phyloP scores from a whole-genome alignment of 1,140 invertebrate species.

The Drosophila grimshawi region DNA sequence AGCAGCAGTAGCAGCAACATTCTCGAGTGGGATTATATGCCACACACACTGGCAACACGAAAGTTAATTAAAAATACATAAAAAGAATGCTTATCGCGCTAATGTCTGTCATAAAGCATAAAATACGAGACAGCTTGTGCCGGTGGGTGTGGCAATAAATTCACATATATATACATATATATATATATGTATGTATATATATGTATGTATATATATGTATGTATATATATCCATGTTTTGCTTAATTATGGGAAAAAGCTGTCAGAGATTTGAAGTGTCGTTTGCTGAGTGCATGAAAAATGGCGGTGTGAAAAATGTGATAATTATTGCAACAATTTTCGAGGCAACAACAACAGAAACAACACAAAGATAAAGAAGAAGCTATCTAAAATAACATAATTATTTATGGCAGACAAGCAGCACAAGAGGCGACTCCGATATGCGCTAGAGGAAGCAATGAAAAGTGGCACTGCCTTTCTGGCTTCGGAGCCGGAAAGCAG shows the following conservation, averaged over 20 bases:
- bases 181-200: no score
- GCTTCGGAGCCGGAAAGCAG: constrained; percentile 25
- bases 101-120: constrained; percentile 46
- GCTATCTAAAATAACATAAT: constrained; percentile 79
- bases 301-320: constrained; percentile 74
- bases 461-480: constrained; percentile 32
- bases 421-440: constrained; percentile 28
- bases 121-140: constrained; percentile 19
- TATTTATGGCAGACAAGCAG: constrained; percentile 65
- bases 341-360: constrained; percentile 24
- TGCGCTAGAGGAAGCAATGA: constrained; percentile 61
- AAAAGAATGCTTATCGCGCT: constrained; percentile 57
- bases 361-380: constrained; percentile 7
- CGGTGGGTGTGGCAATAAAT: not conserved
- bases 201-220: no score
- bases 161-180: no score
- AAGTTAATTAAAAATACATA: constrained; percentile 81
- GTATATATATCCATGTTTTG: constrained; percentile 28
- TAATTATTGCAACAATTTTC: constrained; percentile 77
- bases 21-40: constrained; percentile 35
- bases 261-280: constrained; percentile 53
- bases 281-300: constrained; percentile 64
- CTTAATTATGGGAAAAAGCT: constrained; percentile 71
- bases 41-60: constrained; percentile 52
- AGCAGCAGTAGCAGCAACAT: constrained; percentile 8